A percentile compares a stretch with the other conserved stretches of the same genome.
These are phyloP conservation scores for Stratiolaelaps scimitus DNA, from an alignment of 1,140 invertebrate species.

Conservation along the genomic window DNA sequence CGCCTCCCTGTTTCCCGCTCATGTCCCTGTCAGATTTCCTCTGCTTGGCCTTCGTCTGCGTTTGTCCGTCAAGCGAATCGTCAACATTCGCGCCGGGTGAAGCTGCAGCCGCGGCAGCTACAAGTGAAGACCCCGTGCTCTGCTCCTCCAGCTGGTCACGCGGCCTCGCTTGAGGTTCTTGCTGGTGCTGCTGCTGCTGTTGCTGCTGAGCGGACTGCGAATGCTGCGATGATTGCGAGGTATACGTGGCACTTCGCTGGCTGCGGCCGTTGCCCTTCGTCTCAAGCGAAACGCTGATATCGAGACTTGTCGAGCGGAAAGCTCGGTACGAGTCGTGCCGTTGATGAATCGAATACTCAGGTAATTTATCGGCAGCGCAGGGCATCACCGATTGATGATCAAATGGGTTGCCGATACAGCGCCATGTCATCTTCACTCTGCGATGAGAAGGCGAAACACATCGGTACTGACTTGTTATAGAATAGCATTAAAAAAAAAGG, in stretches of 20 bases:
- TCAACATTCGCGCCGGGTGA: no score
- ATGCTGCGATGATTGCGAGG: constrained; percentile 38
- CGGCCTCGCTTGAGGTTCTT: constrained; percentile 32
- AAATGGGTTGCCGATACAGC: constrained; percentile 76
- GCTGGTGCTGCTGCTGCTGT: constrained; percentile 37
- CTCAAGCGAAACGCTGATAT: constrained; percentile 73
- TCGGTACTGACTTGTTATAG: no score
- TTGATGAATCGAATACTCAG: constrained; percentile 91
- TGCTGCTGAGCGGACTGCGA: constrained; percentile 39
- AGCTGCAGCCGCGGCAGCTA: no score
- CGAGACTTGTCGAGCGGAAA: constrained; percentile 84
- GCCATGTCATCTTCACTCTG: constrained; percentile 71
- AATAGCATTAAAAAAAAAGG: no score
- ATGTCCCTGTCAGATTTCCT: no score
- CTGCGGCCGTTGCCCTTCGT: constrained; percentile 53
- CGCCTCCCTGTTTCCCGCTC: no score
- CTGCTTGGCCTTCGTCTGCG: no score
- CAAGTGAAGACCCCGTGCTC: no score
- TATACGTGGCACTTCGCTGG: constrained; percentile 29
- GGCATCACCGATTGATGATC: constrained; percentile 93
- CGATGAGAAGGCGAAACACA: constrained; percentile 17
- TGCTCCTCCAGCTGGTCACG: constrained; percentile 33
- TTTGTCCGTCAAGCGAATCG: no score
- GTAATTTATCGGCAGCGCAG: constrained; percentile 88
- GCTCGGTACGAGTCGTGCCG: constrained; percentile 58